phyloP scores from a whole-genome alignment of 2,888 invertebrate genomes.

The Schizotus pectinicornis region DNA sequence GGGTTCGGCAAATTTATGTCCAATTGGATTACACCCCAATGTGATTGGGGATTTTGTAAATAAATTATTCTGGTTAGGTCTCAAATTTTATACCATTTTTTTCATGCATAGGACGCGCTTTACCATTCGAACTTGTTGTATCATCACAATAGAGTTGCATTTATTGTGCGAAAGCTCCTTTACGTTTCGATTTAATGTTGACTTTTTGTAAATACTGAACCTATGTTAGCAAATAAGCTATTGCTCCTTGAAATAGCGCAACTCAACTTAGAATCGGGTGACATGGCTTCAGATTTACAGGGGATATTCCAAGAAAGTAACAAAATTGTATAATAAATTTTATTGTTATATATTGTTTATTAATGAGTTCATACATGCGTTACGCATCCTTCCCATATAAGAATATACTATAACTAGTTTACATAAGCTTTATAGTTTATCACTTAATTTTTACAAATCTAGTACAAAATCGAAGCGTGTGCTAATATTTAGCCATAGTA shows the following conservation, averaged over 20 bases:
- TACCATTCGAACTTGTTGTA: background rate
- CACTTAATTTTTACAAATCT: conserved; percentile 23
- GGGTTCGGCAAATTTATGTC: conserved; percentile 89
- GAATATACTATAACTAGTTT: conserved; percentile 35
- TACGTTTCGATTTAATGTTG: no score
- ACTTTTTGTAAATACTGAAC: background rate
- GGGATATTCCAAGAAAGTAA: background rate
- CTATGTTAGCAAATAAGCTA: background rate
- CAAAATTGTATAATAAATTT: conserved; percentile 10
- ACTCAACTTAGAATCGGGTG: background rate
- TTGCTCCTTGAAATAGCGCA: no score
- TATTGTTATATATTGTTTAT: conserved; percentile 6
- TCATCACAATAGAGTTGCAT: conserved; percentile 1
- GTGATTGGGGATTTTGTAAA: conserved; percentile 58
- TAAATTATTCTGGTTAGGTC: background rate
- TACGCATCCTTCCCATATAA: conserved; percentile 29
- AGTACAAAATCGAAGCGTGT: conserved; percentile 26
- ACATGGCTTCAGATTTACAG: background rate
- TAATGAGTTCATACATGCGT: conserved; percentile 8
- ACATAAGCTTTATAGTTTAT: conserved; percentile 26
- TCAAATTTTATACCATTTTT: background rate
- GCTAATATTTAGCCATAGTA: conserved; percentile 25
- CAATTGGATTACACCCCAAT: conserved; percentile 90
- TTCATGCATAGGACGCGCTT: background rate
- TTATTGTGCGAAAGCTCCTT: no score